Conservation (phyloP, 2,797 vertebrate genomes). For the Tapirus indicus region DNA sequence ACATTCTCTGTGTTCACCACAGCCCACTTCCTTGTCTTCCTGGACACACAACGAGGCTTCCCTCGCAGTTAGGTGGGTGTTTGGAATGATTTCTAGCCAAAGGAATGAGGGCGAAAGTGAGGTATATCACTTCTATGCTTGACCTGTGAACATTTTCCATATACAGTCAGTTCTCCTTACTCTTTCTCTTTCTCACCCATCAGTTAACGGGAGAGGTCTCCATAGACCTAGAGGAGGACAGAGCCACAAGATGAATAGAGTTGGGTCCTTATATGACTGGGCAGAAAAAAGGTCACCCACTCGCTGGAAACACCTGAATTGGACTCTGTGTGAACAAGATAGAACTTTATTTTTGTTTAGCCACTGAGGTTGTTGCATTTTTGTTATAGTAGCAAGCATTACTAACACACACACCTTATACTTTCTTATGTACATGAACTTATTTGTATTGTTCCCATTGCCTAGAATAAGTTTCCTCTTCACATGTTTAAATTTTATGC, state of each 20-base stretch:
- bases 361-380: neutral
- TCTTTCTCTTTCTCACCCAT: neutral
- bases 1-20: too few species aligned
- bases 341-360: neutral
- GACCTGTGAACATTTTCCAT: neutral
- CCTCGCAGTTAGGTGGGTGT: neutral
- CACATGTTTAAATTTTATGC: neutral
- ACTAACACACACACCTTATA: neutral
- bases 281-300: neutral
- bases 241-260: neutral
- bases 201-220: neutral
- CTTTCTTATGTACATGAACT: neutral
- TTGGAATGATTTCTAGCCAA: neutral
- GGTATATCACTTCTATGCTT: neutral
- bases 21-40: neutral
- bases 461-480: neutral
- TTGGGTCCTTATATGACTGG: neutral
- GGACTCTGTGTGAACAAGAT: neutral
- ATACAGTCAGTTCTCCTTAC: neutral
- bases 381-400: neutral
- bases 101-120: neutral
- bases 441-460: neutral
- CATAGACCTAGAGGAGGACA: neutral
- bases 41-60: accelerated
- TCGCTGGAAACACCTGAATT: neutral